Percentiles rank a stretch among this genome's conserved stretches.
phyloP scores from a whole-genome alignment of 2,888 invertebrate species.

The Eupelmus urozonus region DNA sequence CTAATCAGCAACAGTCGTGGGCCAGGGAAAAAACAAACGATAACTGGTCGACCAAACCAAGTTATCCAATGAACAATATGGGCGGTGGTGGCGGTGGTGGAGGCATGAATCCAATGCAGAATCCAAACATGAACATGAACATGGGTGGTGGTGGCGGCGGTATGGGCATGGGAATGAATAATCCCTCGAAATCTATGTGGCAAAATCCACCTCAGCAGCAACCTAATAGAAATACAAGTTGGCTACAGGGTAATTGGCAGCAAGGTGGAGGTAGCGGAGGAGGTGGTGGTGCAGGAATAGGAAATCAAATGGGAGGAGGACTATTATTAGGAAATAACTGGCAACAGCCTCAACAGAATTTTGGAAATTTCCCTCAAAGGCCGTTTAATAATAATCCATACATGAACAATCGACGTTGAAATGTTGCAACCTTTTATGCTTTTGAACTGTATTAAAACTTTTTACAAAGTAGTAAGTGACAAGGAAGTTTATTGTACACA shows the following conservation, averaged over 20 bases:
- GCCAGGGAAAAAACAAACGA: conserved; percentile 53
- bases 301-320: neutral
- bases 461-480: conserved; percentile 42
- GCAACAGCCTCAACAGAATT: conserved; percentile 62
- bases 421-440: conserved; percentile 1
- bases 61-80: conserved; percentile 40
- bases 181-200: conserved; percentile 51
- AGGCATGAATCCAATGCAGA: conserved; percentile 30
- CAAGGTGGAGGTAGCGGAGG: conserved; percentile 11
- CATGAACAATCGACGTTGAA: conserved; percentile 65
- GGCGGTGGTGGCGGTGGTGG: conserved; percentile 15
- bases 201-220: conserved; percentile 39
- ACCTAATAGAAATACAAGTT: conserved; percentile 58
- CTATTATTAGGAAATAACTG: conserved; percentile 58
- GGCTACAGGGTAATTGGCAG: conserved; percentile 66
- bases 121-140: conserved; percentile 55
- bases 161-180: conserved; percentile 50
- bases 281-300: neutral
- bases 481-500: conserved; percentile 38
- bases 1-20: conserved; percentile 28
- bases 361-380: conserved; percentile 60
- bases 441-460: conserved; percentile 53
- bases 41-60: conserved; percentile 49
- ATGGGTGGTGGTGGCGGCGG: too few species aligned
- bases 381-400: conserved; percentile 63